Evolutionary conservation across 2,113 vertebrate species (phyloP).

Genomic region (Chitala chitala): DNA sequence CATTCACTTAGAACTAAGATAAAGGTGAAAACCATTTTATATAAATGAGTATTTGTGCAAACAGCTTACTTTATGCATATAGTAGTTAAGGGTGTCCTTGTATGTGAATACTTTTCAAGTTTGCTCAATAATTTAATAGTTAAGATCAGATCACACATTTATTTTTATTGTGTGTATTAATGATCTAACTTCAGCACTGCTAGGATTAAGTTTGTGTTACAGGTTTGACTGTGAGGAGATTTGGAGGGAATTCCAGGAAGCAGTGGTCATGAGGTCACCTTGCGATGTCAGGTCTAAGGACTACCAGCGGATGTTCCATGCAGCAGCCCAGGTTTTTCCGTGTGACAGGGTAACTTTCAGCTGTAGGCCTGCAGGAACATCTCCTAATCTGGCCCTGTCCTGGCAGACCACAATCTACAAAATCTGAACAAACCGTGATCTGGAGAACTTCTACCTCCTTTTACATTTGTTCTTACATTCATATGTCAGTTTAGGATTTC

Average conservation of each 20-base stretch:
- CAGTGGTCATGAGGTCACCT: conserved; percentile 44
- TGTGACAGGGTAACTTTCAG: conserved; percentile 53
- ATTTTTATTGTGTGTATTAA: background rate
- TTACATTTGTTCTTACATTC: too few relatives aligned
- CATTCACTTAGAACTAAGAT: too few relatives aligned
- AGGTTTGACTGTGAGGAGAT: conserved; percentile 64
- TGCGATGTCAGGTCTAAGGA: conserved; percentile 54
- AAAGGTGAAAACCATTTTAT: too few relatives aligned
- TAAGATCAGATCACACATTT: background rate
- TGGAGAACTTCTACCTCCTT: background rate
- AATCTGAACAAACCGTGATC: background rate
- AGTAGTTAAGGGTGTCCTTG: too few relatives aligned
- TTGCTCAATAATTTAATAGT: too few relatives aligned
- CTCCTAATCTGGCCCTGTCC: too few relatives aligned
- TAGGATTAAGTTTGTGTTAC: background rate
- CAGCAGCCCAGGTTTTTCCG: conserved; percentile 47
- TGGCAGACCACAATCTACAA: background rate
- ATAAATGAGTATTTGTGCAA: too few relatives aligned
- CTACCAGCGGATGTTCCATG: conserved; percentile 53
- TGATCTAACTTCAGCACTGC: background rate
- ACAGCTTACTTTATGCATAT: too few relatives aligned
- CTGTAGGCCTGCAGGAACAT: background rate
- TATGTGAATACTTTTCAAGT: too few relatives aligned
- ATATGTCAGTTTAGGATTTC: too few relatives aligned
- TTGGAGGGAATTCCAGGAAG: conserved; percentile 63